Conservation (phyloP, 2,888 invertebrate species). For the Hirtodrosophila alboralis region DNA sequence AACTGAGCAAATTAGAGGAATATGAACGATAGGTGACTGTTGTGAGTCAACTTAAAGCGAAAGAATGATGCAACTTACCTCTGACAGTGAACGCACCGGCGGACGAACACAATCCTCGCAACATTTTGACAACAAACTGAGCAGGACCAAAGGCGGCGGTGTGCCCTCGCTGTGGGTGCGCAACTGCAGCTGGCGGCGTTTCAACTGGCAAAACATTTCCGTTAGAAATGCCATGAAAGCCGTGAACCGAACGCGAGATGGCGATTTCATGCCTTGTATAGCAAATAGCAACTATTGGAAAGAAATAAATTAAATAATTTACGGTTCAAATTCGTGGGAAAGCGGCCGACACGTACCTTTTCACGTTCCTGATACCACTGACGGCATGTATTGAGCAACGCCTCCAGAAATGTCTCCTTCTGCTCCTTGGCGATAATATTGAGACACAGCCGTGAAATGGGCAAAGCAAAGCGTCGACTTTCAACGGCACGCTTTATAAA, state of each 20-base stretch:
- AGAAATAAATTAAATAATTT: not conserved
- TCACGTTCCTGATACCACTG: constrained; percentile 95
- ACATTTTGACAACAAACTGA: constrained; percentile 93
- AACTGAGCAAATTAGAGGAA: too few species aligned
- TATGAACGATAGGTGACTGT: too few species aligned
- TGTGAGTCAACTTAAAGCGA: too few species aligned
- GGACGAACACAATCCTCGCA: constrained; percentile 94
- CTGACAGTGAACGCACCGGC: constrained; percentile 91
- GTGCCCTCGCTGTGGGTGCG: constrained; percentile 86
- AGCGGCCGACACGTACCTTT: constrained; percentile 84
- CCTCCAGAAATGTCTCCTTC: constrained; percentile 94
- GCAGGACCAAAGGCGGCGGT: constrained; percentile 90
- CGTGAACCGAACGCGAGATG: constrained; percentile 88
- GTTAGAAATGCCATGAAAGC: constrained; percentile 95
- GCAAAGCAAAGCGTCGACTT: constrained; percentile 89
- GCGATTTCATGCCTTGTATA: constrained; percentile 85
- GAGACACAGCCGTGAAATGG: constrained; percentile 93
- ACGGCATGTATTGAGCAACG: constrained; percentile 94
- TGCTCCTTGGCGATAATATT: constrained; percentile 94
- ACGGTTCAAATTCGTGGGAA: not conserved
- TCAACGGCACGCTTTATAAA: constrained; percentile 92
- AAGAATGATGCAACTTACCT: constrained; percentile 86
- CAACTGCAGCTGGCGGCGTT: constrained; percentile 87
- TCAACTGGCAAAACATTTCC: constrained; percentile 95
- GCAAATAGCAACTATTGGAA: constrained; percentile 79